Conservation (phyloP, 2,113 vertebrate genomes). For the Falco punctatus region DNA sequence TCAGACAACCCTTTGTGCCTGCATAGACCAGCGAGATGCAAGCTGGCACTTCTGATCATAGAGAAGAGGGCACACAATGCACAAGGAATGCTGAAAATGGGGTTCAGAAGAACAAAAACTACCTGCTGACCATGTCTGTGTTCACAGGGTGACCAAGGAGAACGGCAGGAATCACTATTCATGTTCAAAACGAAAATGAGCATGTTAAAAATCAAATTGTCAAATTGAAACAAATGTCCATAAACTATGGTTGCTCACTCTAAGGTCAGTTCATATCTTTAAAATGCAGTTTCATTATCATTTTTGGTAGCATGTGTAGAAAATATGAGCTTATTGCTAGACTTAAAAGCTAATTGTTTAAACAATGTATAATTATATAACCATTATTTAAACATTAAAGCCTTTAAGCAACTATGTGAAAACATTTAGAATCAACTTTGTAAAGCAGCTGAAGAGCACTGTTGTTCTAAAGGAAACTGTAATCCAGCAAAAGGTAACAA, state of each 20-base stretch:
- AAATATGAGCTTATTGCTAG: slow-evolving; percentile 19
- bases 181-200: neutral
- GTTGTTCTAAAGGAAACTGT: slow-evolving; percentile 62
- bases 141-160: neutral
- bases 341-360: slow-evolving; percentile 63
- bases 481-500: slow-evolving; percentile 76
- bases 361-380: slow-evolving; percentile 65
- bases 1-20: neutral
- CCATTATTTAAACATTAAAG: slow-evolving; percentile 72
- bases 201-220: neutral
- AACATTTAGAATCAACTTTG: slow-evolving; percentile 73
- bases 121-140: neutral
- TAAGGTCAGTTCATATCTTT: neutral
- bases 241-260: neutral
- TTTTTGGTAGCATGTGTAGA: slow-evolving; percentile 31
- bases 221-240: neutral
- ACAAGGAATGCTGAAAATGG: neutral
- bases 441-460: slow-evolving; percentile 64
- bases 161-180: neutral
- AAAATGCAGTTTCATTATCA: slow-evolving; percentile 10
- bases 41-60: neutral
- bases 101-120: neutral
- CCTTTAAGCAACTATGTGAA: slow-evolving; percentile 65
- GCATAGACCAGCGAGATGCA: neutral
- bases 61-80: neutral